Evolutionary conservation across 2,888 invertebrate genomes (phyloP).

Genomic region (Caenorhabditis angaria): DNA sequence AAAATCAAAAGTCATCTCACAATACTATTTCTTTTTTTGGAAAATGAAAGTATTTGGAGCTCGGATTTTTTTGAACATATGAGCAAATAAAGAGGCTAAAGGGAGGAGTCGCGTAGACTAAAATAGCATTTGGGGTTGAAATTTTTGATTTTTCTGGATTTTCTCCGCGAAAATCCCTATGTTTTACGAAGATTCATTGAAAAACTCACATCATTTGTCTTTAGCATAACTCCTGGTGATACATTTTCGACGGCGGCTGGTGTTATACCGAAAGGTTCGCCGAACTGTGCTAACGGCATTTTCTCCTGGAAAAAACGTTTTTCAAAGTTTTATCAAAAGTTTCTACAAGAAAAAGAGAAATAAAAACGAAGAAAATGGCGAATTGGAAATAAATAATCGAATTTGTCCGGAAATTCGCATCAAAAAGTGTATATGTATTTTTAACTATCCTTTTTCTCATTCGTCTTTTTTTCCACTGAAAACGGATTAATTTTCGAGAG

Average conservation of each 20-base stretch:
- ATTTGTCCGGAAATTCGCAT: too few relatives aligned
- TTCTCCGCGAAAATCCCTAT: too few relatives aligned
- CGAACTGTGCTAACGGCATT: constrained; percentile 56
- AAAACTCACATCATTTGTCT: constrained; percentile 28
- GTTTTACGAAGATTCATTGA: background rate
- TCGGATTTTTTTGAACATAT: constrained; percentile 11
- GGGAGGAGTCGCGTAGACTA: too few relatives aligned
- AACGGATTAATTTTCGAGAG: too few relatives aligned
- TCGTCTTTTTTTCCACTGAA: too few relatives aligned
- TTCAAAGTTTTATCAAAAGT: background rate
- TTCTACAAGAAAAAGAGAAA: background rate
- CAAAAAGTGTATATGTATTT: too few relatives aligned
- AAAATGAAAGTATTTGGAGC: too few relatives aligned
- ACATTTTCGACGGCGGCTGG: constrained; percentile 43
- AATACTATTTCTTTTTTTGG: too few relatives aligned
- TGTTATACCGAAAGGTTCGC: constrained; percentile 52
- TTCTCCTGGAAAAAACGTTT: background rate
- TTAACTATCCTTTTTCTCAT: too few relatives aligned
- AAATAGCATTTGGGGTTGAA: too few relatives aligned
- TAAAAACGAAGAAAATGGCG: background rate
- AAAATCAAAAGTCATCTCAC: constrained; percentile 44
- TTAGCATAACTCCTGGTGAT: constrained; percentile 36
- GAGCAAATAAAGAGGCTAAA: constrained; percentile 22
- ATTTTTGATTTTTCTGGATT: too few relatives aligned
- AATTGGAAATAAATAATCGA: constrained; percentile 12